phyloP scores from a whole-genome alignment of 23 tunicate genomes.

The Ciona savignyi region DNA sequence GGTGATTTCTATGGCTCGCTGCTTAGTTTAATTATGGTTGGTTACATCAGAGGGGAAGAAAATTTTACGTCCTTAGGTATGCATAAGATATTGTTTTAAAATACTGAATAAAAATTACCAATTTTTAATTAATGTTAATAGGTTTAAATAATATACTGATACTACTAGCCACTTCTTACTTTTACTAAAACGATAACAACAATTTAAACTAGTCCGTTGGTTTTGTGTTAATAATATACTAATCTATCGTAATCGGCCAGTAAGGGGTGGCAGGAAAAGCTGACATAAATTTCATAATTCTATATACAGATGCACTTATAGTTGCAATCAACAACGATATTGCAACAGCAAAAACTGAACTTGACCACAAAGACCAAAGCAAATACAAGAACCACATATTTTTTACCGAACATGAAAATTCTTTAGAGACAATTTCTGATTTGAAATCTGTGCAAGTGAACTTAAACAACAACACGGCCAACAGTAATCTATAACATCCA shows the following conservation, averaged over 20 bases:
- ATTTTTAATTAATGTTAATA: too few relatives aligned
- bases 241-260: neutral
- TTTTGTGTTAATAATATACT: neutral
- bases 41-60: constrained; percentile 70
- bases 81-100: too few relatives aligned
- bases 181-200: too few relatives aligned
- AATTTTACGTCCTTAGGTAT: constrained; percentile 54
- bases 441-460: too few relatives aligned
- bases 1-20: constrained; percentile 69
- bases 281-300: too few relatives aligned
- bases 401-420: neutral
- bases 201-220: too few relatives aligned
- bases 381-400: neutral
- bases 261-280: too few relatives aligned
- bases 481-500: too few relatives aligned
- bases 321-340: constrained; percentile 67
- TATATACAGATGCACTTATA: constrained; percentile 28
- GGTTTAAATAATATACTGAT: too few relatives aligned
- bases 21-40: constrained; percentile 51
- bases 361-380: constrained; percentile 28
- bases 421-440: neutral
- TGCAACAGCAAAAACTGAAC: constrained; percentile 31
- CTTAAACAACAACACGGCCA: too few relatives aligned
- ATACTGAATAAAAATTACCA: neutral
- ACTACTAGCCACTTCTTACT: too few relatives aligned